A percentile compares a stretch with the other conserved stretches of the same genome.
These are phyloP conservation scores for Chromoteleia sp. DNA, from an alignment of 2,888 invertebrate species.

Conservation along the genomic window DNA sequence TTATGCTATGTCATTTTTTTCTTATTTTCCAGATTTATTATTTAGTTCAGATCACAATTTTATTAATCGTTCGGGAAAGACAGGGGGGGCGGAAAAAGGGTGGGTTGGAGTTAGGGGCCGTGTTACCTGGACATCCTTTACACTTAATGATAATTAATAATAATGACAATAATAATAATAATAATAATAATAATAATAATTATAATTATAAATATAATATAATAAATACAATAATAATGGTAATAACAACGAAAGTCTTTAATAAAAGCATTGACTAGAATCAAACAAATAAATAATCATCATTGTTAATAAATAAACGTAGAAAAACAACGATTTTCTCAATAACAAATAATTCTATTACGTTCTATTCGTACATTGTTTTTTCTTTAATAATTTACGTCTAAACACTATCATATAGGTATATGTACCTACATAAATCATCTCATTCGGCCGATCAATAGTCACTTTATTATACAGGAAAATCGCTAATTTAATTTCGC, in stretches of 20 bases:
- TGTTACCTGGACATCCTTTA: constrained; percentile 55
- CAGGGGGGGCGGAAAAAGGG: constrained; percentile 72
- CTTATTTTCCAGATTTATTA: constrained; percentile 47
- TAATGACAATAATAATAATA: constrained; percentile 35
- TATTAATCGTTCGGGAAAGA: constrained; percentile 75
- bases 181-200: constrained; percentile 31
- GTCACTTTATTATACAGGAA: constrained; percentile 79
- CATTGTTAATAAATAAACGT: constrained; percentile 58
- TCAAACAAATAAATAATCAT: constrained; percentile 64
- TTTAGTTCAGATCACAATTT: constrained; percentile 70
- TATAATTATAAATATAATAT: constrained; percentile 16
- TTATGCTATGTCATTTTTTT: constrained; percentile 76
- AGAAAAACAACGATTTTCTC: constrained; percentile 70
- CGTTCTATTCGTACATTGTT: constrained; percentile 74
- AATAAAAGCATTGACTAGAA: constrained; percentile 71
- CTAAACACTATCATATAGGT: constrained; percentile 77
- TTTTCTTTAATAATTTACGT: constrained; percentile 72
- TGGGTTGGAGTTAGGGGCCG: constrained; percentile 66
- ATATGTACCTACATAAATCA: constrained; percentile 73
- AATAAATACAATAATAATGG: constrained; percentile 15
- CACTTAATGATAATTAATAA: constrained; percentile 63
- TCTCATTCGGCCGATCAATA: constrained; percentile 75
- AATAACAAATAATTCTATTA: constrained; percentile 80
- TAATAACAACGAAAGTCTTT: constrained; percentile 66
- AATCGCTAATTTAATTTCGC: constrained; percentile 79